Evolutionary conservation across 2,113 vertebrate species (phyloP), one percentile per base, ranked within the genome.

Genomic region (Chauna torquata): DNA sequence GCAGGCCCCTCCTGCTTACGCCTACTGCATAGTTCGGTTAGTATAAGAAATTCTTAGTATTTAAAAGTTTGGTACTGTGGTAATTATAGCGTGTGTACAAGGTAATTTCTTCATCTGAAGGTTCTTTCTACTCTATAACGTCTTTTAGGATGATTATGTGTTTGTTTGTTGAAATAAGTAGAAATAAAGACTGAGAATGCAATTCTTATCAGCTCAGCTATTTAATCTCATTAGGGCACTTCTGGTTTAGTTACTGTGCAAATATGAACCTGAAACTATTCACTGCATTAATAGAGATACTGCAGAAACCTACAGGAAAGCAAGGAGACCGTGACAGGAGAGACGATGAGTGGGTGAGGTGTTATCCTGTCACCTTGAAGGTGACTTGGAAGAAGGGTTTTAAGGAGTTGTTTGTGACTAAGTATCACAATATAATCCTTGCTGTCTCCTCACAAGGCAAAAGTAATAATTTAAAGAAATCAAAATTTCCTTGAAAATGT

Each of bases 291-390:
- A 20, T 55, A 75, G 55, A n/a, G 4, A 28, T n/a, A 14, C 30
- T 4, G 6, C 52, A 90, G 47, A 66, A 70, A 49, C 1, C 2
- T 1, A 3, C 30, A 16, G 10, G 12, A 17, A 65, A 30, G 1
- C 44, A 40, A 59, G 45, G n/a, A 59, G 49, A 19, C 38, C 2
- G 0, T 7, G 49, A 12, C 19, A 66, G 66, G 32, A 62, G 6
- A n/a, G 25, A 12, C 5, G 6, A 0, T 0, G 25, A 12, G 42
- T 6, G 2, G 6, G 2, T 25, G 0, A 58, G n/a, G 12, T 1
- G 2, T 34, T 52, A 6, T 52, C 18, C 25, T 77, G 7, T 4
- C 30, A 14, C 23, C 49, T 24, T 52, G 58, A 30, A 34, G 5
- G 3, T 69, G 16, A 45, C 36, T 52, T 42, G 16, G 30, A 61